Evolutionary conservation across 1,140 invertebrate species (phyloP), one percentile per base, ranked within the genome.

Genomic region (Babylonia areolata): DNA sequence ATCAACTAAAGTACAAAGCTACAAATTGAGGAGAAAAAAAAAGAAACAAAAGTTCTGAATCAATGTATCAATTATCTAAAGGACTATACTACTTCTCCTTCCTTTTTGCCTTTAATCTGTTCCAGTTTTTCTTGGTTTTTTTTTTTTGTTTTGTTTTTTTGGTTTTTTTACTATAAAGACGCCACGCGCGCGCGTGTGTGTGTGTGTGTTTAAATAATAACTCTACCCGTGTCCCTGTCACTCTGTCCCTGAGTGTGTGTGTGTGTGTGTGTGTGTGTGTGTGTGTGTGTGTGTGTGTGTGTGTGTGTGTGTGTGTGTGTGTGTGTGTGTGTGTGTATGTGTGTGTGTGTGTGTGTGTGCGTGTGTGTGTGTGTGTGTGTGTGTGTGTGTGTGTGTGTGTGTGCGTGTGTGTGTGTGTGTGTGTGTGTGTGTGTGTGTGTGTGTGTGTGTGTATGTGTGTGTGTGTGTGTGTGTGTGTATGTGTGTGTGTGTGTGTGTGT

Each of bases 231-330:
- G 58, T 64, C n/a, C n/a, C n/a, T n/a, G n/a, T n/a, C n/a, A n/a
- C n/a, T n/a, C n/a, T n/a, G n/a, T n/a, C n/a, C n/a, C n/a, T n/a
- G 58, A 12, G 58, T 64, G 58, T 64, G 58, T 64, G 58, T 64
- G 58, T 64, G 58, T 64, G 58, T 64, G 58, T 64, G 58, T 64
- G 58, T 64, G 58, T 64, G 58, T 64, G 58, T 64, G 58, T 64
- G 58, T 64, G 58, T 64, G 58, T 64, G 58, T 64, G 58, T 64
- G 58, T 64, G 58, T 64, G 58, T 64, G 58, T 64, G 58, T 64
- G 58, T 64, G 58, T 64, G 58, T 15, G 20, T 64, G 58, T 64
- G 58, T 64, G 58, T 64, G 58, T 15, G 20, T 64, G 58, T 64
- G 15, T 64, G 58, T 64, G 58, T 64, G 15, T 64, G 58, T 23